Percentiles rank a stretch among this genome's conserved stretches.
Evolutionary conservation across 2,113 vertebrate species (phyloP).

Genomic region (Catharus minimus): DNA sequence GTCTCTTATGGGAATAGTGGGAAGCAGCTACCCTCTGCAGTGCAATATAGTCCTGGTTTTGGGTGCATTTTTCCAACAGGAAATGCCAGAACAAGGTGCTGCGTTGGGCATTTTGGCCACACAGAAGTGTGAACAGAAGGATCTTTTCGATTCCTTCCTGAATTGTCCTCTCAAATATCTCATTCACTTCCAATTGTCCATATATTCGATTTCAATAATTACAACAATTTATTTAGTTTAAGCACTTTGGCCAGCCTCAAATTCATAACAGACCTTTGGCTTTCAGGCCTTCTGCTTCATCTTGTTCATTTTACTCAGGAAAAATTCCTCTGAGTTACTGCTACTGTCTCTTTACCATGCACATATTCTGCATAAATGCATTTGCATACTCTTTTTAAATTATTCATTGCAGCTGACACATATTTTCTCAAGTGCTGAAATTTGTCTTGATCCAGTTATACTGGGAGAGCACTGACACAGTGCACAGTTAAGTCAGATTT

Average conservation of each 20-base stretch:
- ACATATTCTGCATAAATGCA: neutral
- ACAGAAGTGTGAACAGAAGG: neutral
- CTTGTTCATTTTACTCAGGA: neutral
- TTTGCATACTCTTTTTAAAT: neutral
- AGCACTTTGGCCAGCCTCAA: neutral
- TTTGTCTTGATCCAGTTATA: neutral
- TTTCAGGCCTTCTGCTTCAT: neutral
- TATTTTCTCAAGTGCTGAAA: neutral
- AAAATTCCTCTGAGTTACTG: neutral
- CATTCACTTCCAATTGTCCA: neutral
- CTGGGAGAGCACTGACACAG: neutral
- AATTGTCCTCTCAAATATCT: rapidly evolving
- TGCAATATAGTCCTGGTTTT: neutral
- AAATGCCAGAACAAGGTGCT: neutral
- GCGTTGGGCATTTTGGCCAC: neutral
- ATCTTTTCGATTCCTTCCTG: neutral
- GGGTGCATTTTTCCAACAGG: neutral
- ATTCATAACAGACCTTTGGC: neutral
- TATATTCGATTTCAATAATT: neutral
- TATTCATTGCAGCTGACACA: neutral
- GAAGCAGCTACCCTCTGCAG: neutral
- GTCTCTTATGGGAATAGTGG: neutral
- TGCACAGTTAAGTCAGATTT: neutral
- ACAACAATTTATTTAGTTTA: neutral
- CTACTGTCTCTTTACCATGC: neutral